These are phyloP conservation scores for Brachyhypopomus gauderio DNA, from an alignment of 2,113 vertebrate species.

Conservation along the genomic window DNA sequence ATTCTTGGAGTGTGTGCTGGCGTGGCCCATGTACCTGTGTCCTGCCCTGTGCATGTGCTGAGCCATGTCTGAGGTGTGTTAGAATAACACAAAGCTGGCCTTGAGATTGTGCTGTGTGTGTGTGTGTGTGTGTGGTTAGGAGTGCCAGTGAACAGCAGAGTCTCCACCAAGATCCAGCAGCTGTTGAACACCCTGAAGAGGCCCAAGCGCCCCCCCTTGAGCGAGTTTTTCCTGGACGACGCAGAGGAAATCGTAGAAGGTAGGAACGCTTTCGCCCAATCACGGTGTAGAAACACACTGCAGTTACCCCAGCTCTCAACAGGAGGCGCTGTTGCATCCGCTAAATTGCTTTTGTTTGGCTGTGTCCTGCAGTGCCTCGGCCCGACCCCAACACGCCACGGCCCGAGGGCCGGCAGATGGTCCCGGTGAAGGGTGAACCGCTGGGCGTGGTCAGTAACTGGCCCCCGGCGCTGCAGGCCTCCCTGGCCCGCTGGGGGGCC, in stretches of 20 bases:
- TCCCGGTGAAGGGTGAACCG: slow-evolving; percentile 94
- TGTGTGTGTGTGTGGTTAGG: slow-evolving; percentile 72
- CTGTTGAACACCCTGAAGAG: slow-evolving; percentile 97
- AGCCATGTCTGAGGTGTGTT: background rate
- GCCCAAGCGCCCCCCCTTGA: slow-evolving; percentile 92
- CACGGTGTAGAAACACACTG: no score
- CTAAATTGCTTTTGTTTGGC: background rate
- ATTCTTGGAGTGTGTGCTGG: background rate
- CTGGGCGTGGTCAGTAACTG: slow-evolving; percentile 96
- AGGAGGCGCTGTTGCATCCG: background rate
- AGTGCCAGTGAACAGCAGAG: slow-evolving; percentile 91
- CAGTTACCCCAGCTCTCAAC: no score
- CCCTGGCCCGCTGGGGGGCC: slow-evolving; percentile 94
- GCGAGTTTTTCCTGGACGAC: slow-evolving; percentile 95
- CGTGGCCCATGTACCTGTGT: no score
- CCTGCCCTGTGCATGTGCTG: slow-evolving; percentile 14
- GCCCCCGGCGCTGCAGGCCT: slow-evolving; percentile 94
- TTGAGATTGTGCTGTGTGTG: slow-evolving; percentile 31
- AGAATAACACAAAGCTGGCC: background rate
- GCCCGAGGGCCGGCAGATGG: slow-evolving; percentile 95
- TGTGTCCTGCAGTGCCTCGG: slow-evolving; percentile 81
- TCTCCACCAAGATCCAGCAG: slow-evolving; percentile 98
- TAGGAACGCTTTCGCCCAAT: slow-evolving; percentile 56
- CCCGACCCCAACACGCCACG: slow-evolving; percentile 95
- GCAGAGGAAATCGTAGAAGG: slow-evolving; percentile 98